Percentiles rank a stretch among this genome's conserved stretches.
Evolutionary conservation across 2,113 vertebrate genomes (phyloP).

Genomic region (Eulacestoma nigropectus): DNA sequence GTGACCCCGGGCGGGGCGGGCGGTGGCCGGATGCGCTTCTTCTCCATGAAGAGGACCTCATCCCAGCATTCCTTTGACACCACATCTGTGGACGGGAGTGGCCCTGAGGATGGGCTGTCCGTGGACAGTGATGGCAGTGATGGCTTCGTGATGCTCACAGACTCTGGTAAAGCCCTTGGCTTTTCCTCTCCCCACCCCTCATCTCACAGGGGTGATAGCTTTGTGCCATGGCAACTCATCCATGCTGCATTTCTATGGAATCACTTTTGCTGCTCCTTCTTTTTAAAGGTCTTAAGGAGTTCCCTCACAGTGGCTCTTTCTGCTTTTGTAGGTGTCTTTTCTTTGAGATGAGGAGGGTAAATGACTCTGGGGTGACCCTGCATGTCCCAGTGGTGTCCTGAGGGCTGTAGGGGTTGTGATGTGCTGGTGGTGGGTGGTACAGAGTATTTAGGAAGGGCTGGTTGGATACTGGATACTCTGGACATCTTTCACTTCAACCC

Average conservation of each 20-base stretch:
- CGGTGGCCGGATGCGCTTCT: conserved; percentile 69
- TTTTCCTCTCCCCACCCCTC: not conserved
- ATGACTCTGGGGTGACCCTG: not conserved
- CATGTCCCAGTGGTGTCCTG: accelerated
- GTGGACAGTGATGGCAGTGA: conserved; percentile 91
- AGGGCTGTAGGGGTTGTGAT: not conserved
- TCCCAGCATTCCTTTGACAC: conserved; percentile 93
- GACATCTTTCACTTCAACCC: not conserved
- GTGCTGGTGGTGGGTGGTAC: not conserved
- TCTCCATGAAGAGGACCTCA: conserved; percentile 82
- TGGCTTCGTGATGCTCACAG: conserved; percentile 84
- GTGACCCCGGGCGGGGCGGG: conserved; percentile 49
- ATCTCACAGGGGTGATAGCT: not conserved
- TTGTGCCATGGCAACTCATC: not conserved
- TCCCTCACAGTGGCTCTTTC: not conserved
- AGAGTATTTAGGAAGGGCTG: not conserved
- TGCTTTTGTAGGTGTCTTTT: not conserved
- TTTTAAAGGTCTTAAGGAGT: not conserved
- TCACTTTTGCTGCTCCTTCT: not conserved
- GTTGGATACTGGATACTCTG: not conserved
- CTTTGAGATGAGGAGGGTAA: not conserved
- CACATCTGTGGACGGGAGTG: conserved; percentile 82
- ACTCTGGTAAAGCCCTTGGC: conserved; percentile 75
- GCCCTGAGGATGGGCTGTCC: conserved; percentile 85
- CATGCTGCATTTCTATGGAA: not conserved